Percentiles rank a stretch among this genome's conserved stretches.
These are phyloP conservation scores for Epinotia nisella DNA, from an alignment of 2,888 invertebrate genomes.

Conservation along the genomic window DNA sequence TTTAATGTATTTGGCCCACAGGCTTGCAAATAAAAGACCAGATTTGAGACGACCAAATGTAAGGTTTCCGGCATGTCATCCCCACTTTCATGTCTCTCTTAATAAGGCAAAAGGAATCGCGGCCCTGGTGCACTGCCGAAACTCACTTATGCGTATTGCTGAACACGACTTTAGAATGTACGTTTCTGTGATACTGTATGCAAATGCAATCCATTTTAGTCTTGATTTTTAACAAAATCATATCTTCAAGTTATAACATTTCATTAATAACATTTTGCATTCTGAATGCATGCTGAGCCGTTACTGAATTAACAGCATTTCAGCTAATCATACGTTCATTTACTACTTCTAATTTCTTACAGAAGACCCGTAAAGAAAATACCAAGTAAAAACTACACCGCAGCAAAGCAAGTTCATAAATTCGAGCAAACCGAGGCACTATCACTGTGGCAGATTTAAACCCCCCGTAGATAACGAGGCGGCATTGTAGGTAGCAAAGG, in stretches of 20 bases:
- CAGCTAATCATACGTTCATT: background rate
- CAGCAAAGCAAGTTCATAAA: slow-evolving; percentile 41
- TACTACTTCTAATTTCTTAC: background rate
- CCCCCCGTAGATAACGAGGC: slow-evolving; percentile 43
- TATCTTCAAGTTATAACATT: too few relatives aligned
- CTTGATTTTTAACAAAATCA: too few relatives aligned
- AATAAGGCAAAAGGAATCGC: background rate
- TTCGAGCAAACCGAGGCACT: slow-evolving; percentile 37
- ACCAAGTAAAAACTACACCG: slow-evolving; percentile 35
- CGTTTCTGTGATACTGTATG: too few relatives aligned
- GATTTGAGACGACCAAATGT: background rate
- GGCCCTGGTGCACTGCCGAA: background rate
- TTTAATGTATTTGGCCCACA: too few relatives aligned
- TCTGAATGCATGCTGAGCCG: too few relatives aligned
- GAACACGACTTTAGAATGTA: too few relatives aligned
- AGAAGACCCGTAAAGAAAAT: slow-evolving; percentile 8
- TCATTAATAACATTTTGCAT: too few relatives aligned
- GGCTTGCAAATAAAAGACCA: too few relatives aligned
- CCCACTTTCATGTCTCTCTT: too few relatives aligned
- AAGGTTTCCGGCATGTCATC: background rate
- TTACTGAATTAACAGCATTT: too few relatives aligned
- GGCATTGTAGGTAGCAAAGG: slow-evolving; percentile 42
- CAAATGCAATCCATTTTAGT: too few relatives aligned
- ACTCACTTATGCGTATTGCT: background rate
- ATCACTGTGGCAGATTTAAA: slow-evolving; percentile 43